Conservation (phyloP, 2,797 vertebrate genomes). For the Sebastes matsubarae region DNA sequence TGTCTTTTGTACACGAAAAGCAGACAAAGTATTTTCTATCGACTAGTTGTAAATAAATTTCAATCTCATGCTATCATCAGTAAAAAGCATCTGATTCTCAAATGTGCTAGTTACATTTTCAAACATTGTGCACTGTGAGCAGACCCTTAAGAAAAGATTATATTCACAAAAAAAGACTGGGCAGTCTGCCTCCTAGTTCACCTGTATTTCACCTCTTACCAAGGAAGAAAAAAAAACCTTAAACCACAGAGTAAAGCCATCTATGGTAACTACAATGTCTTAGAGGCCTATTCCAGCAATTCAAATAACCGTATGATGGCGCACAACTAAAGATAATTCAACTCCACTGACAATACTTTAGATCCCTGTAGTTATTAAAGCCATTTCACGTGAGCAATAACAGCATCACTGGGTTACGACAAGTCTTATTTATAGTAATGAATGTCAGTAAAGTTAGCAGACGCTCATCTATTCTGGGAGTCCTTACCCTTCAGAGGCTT, state of each 20-base stretch:
- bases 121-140: neutral
- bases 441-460: constrained; percentile 74
- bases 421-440: constrained; percentile 79
- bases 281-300: neutral
- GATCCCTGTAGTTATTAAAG: constrained; percentile 28
- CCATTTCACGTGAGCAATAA: constrained; percentile 52
- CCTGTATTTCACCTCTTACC: neutral
- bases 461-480: constrained; percentile 73
- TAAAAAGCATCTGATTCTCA: neutral
- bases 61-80: neutral
- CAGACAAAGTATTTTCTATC: too few relatives aligned
- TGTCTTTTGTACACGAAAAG: too few relatives aligned
- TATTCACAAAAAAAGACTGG: constrained; percentile 1
- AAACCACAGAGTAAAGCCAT: neutral
- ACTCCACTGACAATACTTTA: constrained; percentile 17
- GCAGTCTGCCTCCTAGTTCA: constrained; percentile 1
- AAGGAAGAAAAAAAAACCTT: neutral
- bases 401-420: constrained; percentile 59
- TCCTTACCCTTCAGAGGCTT: constrained; percentile 59
- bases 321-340: constrained; percentile 4
- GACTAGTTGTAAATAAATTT: too few relatives aligned
- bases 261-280: neutral
- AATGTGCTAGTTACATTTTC: neutral
- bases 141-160: neutral
- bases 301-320: constrained; percentile 18